Percentiles rank a stretch among this genome's conserved stretches.
These are phyloP conservation scores for Clivina fossor DNA, from an alignment of 2,888 invertebrate genomes.

Conservation along the genomic window DNA sequence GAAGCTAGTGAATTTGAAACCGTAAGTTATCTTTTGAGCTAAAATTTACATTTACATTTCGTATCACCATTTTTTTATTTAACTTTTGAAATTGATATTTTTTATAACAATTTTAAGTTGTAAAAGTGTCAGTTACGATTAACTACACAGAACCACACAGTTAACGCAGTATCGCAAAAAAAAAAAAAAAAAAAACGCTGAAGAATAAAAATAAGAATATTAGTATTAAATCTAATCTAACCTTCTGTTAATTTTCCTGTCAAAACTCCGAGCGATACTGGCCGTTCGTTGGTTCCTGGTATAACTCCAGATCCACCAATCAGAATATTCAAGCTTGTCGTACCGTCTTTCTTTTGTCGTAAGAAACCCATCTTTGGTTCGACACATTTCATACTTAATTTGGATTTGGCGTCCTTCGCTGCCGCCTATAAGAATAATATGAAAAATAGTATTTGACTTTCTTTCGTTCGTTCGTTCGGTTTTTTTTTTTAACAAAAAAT, in stretches of 20 bases:
- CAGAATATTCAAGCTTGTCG: conserved; percentile 83
- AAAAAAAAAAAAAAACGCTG: no score
- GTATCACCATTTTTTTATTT: no score
- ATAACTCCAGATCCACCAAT: conserved; percentile 72
- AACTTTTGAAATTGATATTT: no score
- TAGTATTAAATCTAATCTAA: conserved; percentile 43
- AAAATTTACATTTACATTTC: no score
- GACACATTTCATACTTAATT: conserved; percentile 57
- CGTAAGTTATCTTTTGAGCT: no score
- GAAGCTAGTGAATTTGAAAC: no score
- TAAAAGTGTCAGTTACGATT: no score
- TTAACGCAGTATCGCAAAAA: no score
- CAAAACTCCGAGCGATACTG: conserved; percentile 78
- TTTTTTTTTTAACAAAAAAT: no score
- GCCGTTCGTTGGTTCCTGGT: conserved; percentile 72
- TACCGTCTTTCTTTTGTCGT: conserved; percentile 83
- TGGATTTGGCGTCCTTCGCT: conserved; percentile 68
- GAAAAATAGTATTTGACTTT: neutral
- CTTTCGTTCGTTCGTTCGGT: neutral
- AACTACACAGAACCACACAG: no score
- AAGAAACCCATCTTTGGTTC: conserved; percentile 73
- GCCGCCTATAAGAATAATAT: conserved; percentile 55
- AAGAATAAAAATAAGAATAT: no score
- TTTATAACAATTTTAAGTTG: no score
- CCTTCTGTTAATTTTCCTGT: conserved; percentile 80